Percentiles rank a stretch among this genome's conserved stretches.
Conservation (phyloP, 1,140 invertebrate species). For the Penaeus japonicus region DNA sequence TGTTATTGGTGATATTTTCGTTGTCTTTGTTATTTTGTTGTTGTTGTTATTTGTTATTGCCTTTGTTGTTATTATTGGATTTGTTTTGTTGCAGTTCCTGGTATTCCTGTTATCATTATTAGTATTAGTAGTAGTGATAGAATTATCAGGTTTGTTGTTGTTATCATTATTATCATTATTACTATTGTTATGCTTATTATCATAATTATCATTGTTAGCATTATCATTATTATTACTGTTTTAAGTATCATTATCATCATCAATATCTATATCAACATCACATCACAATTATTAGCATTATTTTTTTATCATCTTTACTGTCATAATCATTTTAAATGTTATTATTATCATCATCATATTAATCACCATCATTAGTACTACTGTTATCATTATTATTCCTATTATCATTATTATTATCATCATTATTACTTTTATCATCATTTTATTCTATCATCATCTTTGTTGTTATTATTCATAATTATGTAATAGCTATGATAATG, state of each 20-base stretch:
- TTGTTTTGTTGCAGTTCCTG: too few relatives aligned
- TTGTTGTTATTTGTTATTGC: too few relatives aligned
- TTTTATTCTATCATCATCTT: not conserved
- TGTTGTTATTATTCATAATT: too few relatives aligned
- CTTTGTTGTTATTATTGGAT: too few relatives aligned
- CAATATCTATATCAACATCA: not conserved
- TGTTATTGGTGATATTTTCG: too few relatives aligned
- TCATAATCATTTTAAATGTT: not conserved
- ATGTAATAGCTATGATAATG: too few relatives aligned
- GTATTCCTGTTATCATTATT: too few relatives aligned
- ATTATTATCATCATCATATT: not conserved
- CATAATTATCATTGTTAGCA: not conserved
- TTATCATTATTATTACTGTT: not conserved
- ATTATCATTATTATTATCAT: not conserved
- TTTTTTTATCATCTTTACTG: not conserved
- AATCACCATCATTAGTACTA: not conserved
- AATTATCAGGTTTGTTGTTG: too few relatives aligned
- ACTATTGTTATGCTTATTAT: not conserved
- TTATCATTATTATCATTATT: not conserved
- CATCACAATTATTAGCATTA: not conserved
- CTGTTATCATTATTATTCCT: not conserved
- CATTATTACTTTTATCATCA: not conserved
- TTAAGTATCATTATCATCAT: not conserved
- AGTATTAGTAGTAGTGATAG: too few relatives aligned
- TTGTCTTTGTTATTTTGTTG: too few relatives aligned